These are phyloP conservation scores for Troilus luridus DNA, from an alignment of 2,888 invertebrate species.

Conservation along the genomic window DNA sequence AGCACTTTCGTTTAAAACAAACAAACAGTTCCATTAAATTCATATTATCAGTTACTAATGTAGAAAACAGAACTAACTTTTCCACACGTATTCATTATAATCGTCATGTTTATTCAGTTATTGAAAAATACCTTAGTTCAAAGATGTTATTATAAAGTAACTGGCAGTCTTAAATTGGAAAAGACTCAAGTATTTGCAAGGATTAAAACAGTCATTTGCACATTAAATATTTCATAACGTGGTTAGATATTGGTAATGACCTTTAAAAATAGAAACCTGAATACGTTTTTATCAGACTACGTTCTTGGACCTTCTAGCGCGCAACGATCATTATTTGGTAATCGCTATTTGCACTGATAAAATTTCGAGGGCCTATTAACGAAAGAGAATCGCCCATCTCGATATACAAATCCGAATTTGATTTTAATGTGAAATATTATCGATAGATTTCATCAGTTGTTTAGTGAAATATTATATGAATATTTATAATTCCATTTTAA, in stretches of 20 bases:
- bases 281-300: background rate
- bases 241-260: background rate
- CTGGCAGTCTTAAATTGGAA: no score
- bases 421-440: background rate
- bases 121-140: no score
- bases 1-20: no score
- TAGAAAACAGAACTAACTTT: no score
- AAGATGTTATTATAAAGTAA: no score
- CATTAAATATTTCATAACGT: no score
- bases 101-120: no score
- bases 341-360: conserved; percentile 34
- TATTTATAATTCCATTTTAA: background rate
- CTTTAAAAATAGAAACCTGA: background rate
- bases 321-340: background rate
- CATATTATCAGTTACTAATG: no score
- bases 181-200: no score
- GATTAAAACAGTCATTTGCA: no score
- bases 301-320: background rate
- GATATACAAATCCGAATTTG: background rate
- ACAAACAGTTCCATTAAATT: no score
- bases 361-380: background rate
- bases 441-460: background rate
- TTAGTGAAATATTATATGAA: background rate
- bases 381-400: background rate
- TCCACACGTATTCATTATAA: no score